phyloP scores from a whole-genome alignment of 2,113 vertebrate genomes.

The Candoia aspera region DNA sequence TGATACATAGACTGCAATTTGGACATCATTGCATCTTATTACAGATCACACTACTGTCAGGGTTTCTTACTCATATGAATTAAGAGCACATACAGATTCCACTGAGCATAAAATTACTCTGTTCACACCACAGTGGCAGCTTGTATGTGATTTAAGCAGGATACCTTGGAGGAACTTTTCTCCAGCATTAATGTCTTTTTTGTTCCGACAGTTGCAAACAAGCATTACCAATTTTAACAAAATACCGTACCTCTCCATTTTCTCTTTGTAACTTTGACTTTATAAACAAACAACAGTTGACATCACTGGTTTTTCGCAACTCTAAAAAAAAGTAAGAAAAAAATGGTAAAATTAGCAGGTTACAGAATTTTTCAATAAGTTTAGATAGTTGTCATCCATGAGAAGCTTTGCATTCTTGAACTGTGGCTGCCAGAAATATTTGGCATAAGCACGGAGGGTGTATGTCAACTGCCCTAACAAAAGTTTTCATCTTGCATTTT shows the following conservation, averaged over 20 bases:
- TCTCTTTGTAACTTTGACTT: constrained; percentile 87
- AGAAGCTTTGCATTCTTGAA: neutral
- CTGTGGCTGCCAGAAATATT: neutral
- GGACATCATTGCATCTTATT: neutral
- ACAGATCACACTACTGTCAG: neutral
- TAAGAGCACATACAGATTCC: neutral
- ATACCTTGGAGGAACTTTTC: neutral
- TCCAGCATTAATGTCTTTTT: constrained; percentile 14
- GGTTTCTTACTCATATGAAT: neutral
- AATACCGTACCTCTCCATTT: constrained; percentile 80
- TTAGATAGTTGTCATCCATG: neutral
- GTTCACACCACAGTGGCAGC: neutral
- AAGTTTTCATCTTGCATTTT: neutral
- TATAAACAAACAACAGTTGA: constrained; percentile 86
- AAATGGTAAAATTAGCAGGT: constrained; percentile 27
- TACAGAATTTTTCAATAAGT: neutral
- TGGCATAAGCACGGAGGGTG: neutral
- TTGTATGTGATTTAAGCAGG: neutral
- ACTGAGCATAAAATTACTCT: neutral
- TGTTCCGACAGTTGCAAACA: constrained; percentile 22
- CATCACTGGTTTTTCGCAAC: constrained; percentile 84
- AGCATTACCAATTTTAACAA: neutral
- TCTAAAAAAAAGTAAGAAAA: constrained; percentile 69
- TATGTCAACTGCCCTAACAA: neutral
- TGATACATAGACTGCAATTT: neutral